Conservation (phyloP, 2,888 invertebrate species). For the Frankliniella fusca region DNA sequence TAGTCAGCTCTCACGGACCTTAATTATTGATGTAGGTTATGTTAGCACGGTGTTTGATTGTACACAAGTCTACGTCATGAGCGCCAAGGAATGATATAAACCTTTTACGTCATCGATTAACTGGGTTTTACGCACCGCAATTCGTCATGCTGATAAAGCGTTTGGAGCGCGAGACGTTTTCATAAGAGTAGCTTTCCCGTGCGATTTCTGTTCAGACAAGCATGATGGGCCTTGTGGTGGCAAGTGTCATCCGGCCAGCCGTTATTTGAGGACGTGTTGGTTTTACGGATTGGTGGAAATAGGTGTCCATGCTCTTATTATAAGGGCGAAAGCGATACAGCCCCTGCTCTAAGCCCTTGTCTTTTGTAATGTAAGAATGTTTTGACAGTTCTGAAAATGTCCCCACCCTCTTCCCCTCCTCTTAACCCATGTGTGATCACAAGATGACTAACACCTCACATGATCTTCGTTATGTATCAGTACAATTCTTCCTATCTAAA, state of each 20-base stretch:
- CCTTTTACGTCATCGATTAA: neutral
- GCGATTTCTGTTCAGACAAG: too few relatives aligned
- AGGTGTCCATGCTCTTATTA: too few relatives aligned
- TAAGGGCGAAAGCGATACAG: too few relatives aligned
- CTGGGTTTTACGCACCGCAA: neutral
- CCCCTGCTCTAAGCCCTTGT: too few relatives aligned
- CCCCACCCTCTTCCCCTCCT: neutral
- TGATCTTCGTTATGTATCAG: neutral
- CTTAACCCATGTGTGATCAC: neutral
- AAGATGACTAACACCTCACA: slow-evolving; percentile 8
- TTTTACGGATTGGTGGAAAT: neutral
- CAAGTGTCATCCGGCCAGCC: neutral
- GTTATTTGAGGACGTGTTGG: neutral
- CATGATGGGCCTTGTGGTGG: neutral
- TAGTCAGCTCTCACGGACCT: neutral
- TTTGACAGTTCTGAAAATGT: too few relatives aligned
- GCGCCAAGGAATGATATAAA: neutral
- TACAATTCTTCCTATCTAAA: too few relatives aligned
- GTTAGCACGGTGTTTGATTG: neutral
- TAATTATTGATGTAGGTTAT: neutral
- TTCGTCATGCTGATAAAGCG: too few relatives aligned
- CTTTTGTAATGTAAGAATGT: too few relatives aligned
- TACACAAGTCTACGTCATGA: slow-evolving; percentile 18
- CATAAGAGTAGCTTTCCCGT: too few relatives aligned
- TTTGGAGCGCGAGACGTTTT: too few relatives aligned